phyloP scores from a whole-genome alignment of 30 jellyfish, hydroid and myxozoan genomes.

The Aurelia sp. region DNA sequence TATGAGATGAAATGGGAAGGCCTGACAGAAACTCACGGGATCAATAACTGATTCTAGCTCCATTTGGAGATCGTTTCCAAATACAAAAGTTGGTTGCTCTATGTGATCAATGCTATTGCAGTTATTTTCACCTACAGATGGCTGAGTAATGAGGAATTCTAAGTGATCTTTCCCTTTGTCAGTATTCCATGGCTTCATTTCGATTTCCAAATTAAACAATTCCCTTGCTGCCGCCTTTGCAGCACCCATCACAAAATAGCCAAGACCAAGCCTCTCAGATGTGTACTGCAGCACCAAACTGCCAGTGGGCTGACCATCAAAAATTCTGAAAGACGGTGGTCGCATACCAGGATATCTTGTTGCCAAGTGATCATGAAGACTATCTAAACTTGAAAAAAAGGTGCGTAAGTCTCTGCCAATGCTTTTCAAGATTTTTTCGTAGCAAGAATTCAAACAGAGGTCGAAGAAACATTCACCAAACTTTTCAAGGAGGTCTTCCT shows the following conservation, averaged over 20 bases:
- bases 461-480: conserved; percentile 73
- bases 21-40: conserved; percentile 68
- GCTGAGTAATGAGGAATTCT: conserved; percentile 41
- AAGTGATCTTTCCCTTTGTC: conserved; percentile 12
- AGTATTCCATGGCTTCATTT: conserved; percentile 24
- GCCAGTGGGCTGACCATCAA: conserved; percentile 38
- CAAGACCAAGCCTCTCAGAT: conserved; percentile 75
- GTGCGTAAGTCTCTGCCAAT: conserved; percentile 72
- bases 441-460: conserved; percentile 64
- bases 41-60: conserved; percentile 77
- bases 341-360: conserved; percentile 83
- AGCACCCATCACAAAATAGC: conserved; percentile 55
- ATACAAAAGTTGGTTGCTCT: conserved; percentile 17
- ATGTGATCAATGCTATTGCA: background rate
- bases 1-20: conserved; percentile 83
- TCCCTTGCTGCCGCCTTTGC: conserved; percentile 61
- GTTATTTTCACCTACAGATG: background rate
- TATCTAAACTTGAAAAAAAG: conserved; percentile 66
- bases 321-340: conserved; percentile 72
- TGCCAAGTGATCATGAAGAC: conserved; percentile 74
- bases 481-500: conserved; percentile 50
- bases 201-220: conserved; percentile 50
- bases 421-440: conserved; percentile 61
- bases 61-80: conserved; percentile 16
- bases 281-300: conserved; percentile 53